Conservation (phyloP, 2,888 invertebrate species). For the Cybosia mesomella region DNA sequence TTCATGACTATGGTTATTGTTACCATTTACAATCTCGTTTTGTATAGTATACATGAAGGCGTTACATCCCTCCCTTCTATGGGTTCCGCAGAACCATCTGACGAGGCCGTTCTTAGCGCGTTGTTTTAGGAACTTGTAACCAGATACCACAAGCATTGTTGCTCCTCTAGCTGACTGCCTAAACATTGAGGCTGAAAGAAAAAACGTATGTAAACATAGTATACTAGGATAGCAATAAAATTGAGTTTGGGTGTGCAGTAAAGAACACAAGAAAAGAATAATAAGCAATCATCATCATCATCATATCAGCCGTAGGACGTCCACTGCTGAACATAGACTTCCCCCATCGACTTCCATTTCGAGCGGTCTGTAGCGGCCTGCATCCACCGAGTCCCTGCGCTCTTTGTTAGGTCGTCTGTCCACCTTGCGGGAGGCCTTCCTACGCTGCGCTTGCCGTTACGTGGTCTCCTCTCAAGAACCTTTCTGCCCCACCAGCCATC, state of each 20-base stretch:
- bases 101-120: background rate
- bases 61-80: slow-evolving; percentile 15
- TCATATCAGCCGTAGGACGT: no score
- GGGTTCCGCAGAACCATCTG: slow-evolving; percentile 43
- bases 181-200: slow-evolving; percentile 2
- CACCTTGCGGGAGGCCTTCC: no score
- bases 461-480: no score
- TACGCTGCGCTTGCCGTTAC: no score
- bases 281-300: no score
- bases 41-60: slow-evolving; percentile 13
- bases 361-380: no score
- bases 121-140: slow-evolving; percentile 14
- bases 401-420: no score
- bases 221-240: background rate
- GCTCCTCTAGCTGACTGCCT: slow-evolving; percentile 3
- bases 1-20: slow-evolving; percentile 13
- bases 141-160: slow-evolving; percentile 9
- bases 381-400: no score
- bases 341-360: no score
- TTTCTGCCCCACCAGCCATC: no score
- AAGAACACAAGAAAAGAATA: background rate
- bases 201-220: background rate
- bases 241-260: background rate
- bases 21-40: slow-evolving; percentile 4
- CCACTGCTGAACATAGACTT: no score